Percentiles rank a stretch among this genome's conserved stretches.
phyloP scores from a whole-genome alignment of 2,888 invertebrate genomes.

The Trichopria drosophilae region DNA sequence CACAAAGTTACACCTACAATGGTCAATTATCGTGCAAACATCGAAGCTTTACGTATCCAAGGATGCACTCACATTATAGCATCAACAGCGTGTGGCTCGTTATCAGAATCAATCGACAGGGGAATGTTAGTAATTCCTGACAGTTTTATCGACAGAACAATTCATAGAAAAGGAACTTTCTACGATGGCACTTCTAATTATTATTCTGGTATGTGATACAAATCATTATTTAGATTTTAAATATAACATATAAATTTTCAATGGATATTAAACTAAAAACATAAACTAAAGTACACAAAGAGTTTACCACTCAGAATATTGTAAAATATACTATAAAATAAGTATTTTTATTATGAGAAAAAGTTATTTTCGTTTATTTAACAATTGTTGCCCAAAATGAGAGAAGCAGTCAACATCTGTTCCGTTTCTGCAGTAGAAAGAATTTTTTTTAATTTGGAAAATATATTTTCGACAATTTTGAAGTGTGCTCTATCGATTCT shows the following conservation, averaged over 20 bases:
- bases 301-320: too few relatives aligned
- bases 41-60: constrained; percentile 84
- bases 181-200: constrained; percentile 75
- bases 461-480: too few relatives aligned
- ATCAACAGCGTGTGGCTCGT: constrained; percentile 92
- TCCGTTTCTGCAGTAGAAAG: too few relatives aligned
- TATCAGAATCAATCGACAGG: constrained; percentile 81
- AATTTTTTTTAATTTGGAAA: too few relatives aligned
- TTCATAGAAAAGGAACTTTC: constrained; percentile 74
- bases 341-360: too few relatives aligned
- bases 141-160: constrained; percentile 80
- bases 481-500: too few relatives aligned
- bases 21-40: constrained; percentile 95
- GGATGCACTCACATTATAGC: constrained; percentile 93
- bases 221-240: neutral
- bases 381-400: too few relatives aligned
- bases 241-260: neutral
- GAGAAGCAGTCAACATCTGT: too few relatives aligned
- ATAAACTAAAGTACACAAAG: neutral
- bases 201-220: constrained; percentile 40
- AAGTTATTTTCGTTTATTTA: too few relatives aligned
- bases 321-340: too few relatives aligned
- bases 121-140: constrained; percentile 89
- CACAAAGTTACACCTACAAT: constrained; percentile 79
- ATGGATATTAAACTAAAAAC: neutral